Evolutionary conservation across 2,888 invertebrate genomes (phyloP).

Genomic region (Cerceris ruficornis): DNA sequence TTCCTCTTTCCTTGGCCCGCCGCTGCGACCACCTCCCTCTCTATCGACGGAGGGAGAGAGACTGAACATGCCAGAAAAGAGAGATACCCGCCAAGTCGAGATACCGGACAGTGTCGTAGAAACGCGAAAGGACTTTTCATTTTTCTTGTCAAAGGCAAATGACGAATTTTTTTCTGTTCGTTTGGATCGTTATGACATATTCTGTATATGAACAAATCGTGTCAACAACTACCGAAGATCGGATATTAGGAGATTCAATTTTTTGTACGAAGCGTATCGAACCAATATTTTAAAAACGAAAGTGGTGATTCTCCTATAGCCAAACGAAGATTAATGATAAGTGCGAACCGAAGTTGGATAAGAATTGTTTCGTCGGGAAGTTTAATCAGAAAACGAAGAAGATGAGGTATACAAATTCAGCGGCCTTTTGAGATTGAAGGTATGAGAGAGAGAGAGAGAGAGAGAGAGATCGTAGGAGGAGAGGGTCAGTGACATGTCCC

Average conservation of each 20-base stretch:
- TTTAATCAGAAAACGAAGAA: neutral
- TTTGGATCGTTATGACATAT: too few relatives aligned
- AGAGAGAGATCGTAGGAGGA: slow-evolving; percentile 15
- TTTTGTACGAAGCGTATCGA: neutral
- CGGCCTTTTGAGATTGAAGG: neutral
- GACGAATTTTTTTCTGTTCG: too few relatives aligned
- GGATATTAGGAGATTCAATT: neutral
- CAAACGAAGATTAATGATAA: neutral
- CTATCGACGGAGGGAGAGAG: neutral
- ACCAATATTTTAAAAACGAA: too few relatives aligned
- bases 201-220: too few relatives aligned
- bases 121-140: too few relatives aligned
- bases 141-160: too few relatives aligned
- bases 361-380: neutral
- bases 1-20: too few relatives aligned
- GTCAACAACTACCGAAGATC: too few relatives aligned
- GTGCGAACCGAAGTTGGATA: neutral
- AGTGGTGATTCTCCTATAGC: neutral
- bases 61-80: slow-evolving; percentile 3
- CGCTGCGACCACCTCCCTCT: too few relatives aligned
- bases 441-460: neutral
- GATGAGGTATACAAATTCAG: neutral
- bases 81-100: slow-evolving; percentile 5
- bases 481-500: slow-evolving; percentile 76
- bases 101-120: neutral